Conservation (phyloP, 2,113 vertebrate genomes). For the Mohoua ochrocephala region DNA sequence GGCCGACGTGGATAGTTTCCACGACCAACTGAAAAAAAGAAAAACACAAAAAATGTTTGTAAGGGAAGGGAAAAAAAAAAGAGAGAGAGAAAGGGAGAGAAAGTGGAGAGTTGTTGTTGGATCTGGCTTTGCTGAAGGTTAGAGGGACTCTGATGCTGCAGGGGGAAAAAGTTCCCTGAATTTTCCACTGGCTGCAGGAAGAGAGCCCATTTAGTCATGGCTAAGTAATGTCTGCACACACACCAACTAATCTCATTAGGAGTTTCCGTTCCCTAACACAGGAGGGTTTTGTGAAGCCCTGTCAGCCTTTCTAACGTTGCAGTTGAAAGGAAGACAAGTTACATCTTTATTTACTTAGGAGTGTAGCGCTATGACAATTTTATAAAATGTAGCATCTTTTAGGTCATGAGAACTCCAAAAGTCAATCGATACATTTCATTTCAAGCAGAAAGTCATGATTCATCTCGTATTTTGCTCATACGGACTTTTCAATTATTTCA, state of each 20-base stretch:
- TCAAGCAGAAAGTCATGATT: background rate
- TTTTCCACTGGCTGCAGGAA: slow-evolving; percentile 93
- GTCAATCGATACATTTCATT: background rate
- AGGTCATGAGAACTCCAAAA: background rate
- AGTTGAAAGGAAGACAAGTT: slow-evolving; percentile 64
- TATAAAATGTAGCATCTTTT: slow-evolving; percentile 30
- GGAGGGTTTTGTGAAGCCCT: slow-evolving; percentile 85
- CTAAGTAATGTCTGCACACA: slow-evolving; percentile 95
- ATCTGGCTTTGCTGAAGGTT: slow-evolving; percentile 76
- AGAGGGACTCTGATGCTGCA: slow-evolving; percentile 78
- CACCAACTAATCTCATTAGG: slow-evolving; percentile 97
- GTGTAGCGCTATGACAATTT: background rate
- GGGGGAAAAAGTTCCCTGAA: slow-evolving; percentile 82
- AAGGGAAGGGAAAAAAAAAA: background rate
- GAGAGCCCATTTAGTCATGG: slow-evolving; percentile 91
- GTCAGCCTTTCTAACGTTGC: slow-evolving; percentile 64
- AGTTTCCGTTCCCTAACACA: slow-evolving; percentile 92
- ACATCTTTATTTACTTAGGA: slow-evolving; percentile 71
- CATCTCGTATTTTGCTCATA: background rate
- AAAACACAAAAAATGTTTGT: slow-evolving; percentile 2
- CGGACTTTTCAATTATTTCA: background rate
- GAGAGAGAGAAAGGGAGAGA: slow-evolving; percentile 41
- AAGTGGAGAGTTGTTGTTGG: slow-evolving; percentile 75
- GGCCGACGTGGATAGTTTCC: slow-evolving; percentile 20
- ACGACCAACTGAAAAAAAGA: background rate